Conservation (phyloP, 2,113 vertebrate species). For the Heterotis niloticus region DNA sequence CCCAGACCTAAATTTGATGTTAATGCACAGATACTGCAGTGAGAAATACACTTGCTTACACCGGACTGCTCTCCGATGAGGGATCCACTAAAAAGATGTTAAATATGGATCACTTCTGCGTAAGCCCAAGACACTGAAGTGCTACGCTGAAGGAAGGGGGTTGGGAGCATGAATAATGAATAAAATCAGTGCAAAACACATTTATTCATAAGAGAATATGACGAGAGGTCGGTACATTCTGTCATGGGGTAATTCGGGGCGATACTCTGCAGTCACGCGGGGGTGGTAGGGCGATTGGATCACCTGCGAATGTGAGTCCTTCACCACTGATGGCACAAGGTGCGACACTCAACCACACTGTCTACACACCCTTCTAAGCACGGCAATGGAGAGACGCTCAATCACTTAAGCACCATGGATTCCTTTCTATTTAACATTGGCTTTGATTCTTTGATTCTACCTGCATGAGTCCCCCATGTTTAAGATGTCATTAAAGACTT, state of each 20-base stretch:
- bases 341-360: slow-evolving; percentile 21
- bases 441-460: too few species aligned
- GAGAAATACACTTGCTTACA: background rate
- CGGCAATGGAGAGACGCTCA: too few species aligned
- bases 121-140: slow-evolving; percentile 4
- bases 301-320: slow-evolving; percentile 14
- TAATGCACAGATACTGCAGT: background rate
- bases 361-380: too few species aligned
- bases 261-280: background rate
- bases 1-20: background rate
- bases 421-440: too few species aligned
- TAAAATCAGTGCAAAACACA: background rate
- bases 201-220: slow-evolving; percentile 27
- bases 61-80: background rate
- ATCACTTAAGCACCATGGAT: too few species aligned
- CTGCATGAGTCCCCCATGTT: too few species aligned
- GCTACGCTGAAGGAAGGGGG: background rate
- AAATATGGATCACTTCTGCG: slow-evolving; percentile 24
- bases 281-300: too few species aligned
- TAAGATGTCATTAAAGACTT: too few species aligned
- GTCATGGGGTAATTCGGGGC: slow-evolving; percentile 32
- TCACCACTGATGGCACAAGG: slow-evolving; percentile 21
- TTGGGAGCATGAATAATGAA: slow-evolving; percentile 17
- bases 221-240: slow-evolving; percentile 7
- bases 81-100: slow-evolving; percentile 19